Evolutionary conservation across 2,797 vertebrate genomes (phyloP).

Genomic region (Characodon lateralis): DNA sequence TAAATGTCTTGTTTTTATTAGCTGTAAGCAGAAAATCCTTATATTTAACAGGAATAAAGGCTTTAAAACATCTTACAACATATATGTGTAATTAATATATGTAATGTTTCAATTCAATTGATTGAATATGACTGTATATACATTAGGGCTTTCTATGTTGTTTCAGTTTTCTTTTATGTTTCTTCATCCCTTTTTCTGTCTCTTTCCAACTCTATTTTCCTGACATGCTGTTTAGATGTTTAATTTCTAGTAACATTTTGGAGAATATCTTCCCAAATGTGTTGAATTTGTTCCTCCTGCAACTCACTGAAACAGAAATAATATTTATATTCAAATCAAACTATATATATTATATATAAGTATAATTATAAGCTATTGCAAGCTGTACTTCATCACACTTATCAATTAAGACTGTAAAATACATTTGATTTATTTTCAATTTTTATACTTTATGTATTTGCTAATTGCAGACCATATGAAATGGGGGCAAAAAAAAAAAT

Average conservation of each 20-base stretch:
- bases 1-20: background rate
- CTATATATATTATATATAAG: background rate
- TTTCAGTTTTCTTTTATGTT: background rate
- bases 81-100: background rate
- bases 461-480: conserved; percentile 22
- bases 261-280: background rate
- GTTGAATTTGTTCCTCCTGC: background rate
- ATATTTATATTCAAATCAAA: background rate
- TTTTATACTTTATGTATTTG: conserved; percentile 13
- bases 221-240: background rate
- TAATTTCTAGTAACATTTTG: background rate
- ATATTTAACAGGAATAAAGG: background rate
- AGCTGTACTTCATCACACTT: background rate
- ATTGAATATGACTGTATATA: background rate
- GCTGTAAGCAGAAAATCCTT: background rate
- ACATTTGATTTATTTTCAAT: background rate
- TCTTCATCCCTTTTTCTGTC: background rate
- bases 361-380: background rate
- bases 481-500: conserved; percentile 14
- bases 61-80: background rate
- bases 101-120: background rate
- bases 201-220: background rate
- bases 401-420: background rate
- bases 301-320: background rate
- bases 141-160: background rate